Conservation (phyloP, 1,140 invertebrate species). For the Prorops nasuta region DNA sequence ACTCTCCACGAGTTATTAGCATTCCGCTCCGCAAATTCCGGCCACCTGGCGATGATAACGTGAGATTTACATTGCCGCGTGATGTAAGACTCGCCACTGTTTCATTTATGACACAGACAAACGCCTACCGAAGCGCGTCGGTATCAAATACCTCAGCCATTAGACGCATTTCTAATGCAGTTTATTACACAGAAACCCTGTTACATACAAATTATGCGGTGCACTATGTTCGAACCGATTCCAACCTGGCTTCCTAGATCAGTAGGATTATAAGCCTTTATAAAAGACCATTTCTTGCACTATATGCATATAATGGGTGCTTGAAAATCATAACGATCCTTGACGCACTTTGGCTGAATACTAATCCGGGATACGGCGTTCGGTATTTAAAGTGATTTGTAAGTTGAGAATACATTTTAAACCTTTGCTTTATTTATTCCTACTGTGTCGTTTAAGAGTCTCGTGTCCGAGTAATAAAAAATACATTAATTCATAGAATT, state of each 20-base stretch:
- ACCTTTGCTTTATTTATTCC: too few species aligned
- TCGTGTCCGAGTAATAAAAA: too few species aligned
- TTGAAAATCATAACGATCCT: too few species aligned
- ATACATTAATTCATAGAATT: too few species aligned
- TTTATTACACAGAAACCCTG: constrained; percentile 4
- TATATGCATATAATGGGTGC: too few species aligned
- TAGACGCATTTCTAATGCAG: constrained; percentile 10
- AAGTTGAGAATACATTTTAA: too few species aligned
- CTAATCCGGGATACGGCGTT: neutral
- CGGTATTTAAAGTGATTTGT: neutral
- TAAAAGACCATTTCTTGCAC: too few species aligned
- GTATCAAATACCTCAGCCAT: constrained; percentile 17
- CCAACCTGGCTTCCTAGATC: neutral
- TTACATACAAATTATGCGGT: constrained; percentile 12
- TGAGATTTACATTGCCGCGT: neutral
- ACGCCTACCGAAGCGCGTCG: neutral
- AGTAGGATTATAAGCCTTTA: neutral
- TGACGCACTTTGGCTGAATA: neutral
- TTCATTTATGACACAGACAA: constrained; percentile 4
- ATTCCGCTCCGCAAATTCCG: neutral
- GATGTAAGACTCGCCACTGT: neutral
- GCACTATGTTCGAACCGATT: neutral
- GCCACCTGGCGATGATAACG: neutral
- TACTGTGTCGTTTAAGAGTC: too few species aligned
- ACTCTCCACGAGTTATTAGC: neutral